A percentile compares a stretch with the other conserved stretches of the same genome.
Conservation (phyloP, 2,797 vertebrate genomes). For the Podarcis lilfordi region DNA sequence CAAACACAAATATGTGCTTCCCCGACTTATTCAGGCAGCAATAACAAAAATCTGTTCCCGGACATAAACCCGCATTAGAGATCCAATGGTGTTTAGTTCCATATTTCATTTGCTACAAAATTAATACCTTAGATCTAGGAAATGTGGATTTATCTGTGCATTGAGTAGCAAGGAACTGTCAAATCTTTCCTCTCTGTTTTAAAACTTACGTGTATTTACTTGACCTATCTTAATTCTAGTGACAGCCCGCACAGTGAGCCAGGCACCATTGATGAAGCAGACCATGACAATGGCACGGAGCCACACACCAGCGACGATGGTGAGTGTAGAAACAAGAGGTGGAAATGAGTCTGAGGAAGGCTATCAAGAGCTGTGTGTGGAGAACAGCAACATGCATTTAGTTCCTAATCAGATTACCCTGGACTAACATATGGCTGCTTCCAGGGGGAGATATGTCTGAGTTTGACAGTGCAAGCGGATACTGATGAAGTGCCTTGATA, state of each 20-base stretch:
- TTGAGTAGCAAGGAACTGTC: fast-evolving
- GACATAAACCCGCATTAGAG: neutral
- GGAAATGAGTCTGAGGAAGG: neutral
- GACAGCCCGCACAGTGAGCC: slow-evolving; percentile 96
- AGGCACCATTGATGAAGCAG: slow-evolving; percentile 93
- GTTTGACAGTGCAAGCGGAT: neutral
- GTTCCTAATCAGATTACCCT: fast-evolving
- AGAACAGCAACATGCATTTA: fast-evolving
- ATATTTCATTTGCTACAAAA: neutral
- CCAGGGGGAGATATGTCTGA: fast-evolving
- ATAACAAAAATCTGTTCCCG: neutral
- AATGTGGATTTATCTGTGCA: neutral
- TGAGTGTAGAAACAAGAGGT: slow-evolving; percentile 62
- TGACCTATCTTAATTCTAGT: slow-evolving; percentile 71
- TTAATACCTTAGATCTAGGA: neutral
- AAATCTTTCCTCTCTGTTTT: fast-evolving
- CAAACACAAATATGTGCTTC: neutral
- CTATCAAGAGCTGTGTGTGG: fast-evolving
- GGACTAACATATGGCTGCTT: neutral
- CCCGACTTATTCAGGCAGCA: neutral
- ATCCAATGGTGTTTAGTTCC: neutral
- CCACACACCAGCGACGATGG: slow-evolving; percentile 96
- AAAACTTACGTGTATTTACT: neutral
- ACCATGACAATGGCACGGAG: slow-evolving; percentile 93
- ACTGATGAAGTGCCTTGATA: neutral